Evolutionary conservation across 2,888 invertebrate genomes (phyloP), one percentile per base, ranked within the genome.

Genomic region (Xestobium rufovillosum): DNA sequence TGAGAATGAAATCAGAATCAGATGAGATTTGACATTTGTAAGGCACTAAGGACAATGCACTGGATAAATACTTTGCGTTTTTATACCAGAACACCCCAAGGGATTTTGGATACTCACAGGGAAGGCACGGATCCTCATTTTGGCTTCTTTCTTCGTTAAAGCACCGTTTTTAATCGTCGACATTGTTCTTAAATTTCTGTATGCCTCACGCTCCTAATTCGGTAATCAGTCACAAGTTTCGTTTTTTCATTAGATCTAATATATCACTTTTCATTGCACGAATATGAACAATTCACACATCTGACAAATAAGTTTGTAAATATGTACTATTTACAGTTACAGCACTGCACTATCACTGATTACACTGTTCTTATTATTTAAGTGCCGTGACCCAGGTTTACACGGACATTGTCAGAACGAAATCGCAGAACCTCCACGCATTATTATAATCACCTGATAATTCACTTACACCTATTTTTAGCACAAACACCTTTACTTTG

Each of bases 121-220:
- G 72, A 96, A 96, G 54, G 95, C 94, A 68, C 94, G 79, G 64
- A 96, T 96, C 65, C 96, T 80, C 94, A 95, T 94, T 73, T 95
- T 95, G 73, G 84, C 83, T 72, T 90, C 90, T 71, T 89, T 89
- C 70, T 89, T 90, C 57, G 83, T 81, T 68, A 83, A 72, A 56
- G 80, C 74, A 66, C 79, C 70, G 62, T 69, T 76, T 70, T 80
- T 81, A 78, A 81, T 78, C 73, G 76, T 78, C 66, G 59, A 58
- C 62, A 57, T 59, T 49, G 48, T 50, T 46, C 42, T 47, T 43
- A 47, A 44, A 48, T 47, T 45, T 31, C 41, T 42, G 47, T 46
- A 50, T 48, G 52, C 46, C 47, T 43, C 45, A 47, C 45, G 42
- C 44, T 47, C 55, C 56, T 56, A 56, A 57, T 54, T 56, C 53